Evolutionary conservation across 2,113 vertebrate genomes (phyloP).

Genomic region (Phylloscopus trochiloides): DNA sequence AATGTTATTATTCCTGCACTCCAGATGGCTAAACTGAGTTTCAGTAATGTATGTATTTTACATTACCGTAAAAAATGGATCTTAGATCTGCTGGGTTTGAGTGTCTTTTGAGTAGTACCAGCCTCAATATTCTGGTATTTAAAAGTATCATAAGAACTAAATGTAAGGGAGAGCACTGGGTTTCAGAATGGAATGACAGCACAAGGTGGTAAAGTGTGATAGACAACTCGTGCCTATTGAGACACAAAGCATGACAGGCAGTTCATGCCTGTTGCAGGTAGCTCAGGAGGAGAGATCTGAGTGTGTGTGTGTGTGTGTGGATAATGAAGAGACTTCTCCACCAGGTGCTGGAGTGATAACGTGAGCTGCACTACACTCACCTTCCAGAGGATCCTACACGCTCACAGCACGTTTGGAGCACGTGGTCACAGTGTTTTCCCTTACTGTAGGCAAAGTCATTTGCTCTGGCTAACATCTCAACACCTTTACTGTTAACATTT

Average conservation of each 20-base stretch:
- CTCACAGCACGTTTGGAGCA: background rate
- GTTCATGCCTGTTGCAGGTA: background rate
- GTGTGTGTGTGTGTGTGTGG: background rate
- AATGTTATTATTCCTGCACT: slow-evolving; percentile 31
- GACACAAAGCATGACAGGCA: background rate
- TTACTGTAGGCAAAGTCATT: background rate
- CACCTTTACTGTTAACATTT: background rate
- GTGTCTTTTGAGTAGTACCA: background rate
- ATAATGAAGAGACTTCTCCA: background rate
- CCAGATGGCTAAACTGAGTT: slow-evolving; percentile 13
- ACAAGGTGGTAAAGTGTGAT: background rate
- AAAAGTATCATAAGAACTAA: background rate
- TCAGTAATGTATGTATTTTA: background rate
- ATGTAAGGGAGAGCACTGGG: background rate
- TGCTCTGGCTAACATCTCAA: background rate
- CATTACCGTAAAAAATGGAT: background rate
- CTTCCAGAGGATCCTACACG: background rate
- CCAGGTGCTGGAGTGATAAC: background rate
- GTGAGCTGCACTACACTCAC: fast-evolving
- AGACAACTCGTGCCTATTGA: background rate
- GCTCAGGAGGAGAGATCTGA: background rate
- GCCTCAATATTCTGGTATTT: background rate
- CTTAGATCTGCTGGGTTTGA: background rate
- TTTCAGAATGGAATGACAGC: background rate
- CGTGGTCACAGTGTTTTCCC: background rate